Conservation (phyloP, 2,797 vertebrate genomes). For the Ctenopoma kingsleyae region DNA sequence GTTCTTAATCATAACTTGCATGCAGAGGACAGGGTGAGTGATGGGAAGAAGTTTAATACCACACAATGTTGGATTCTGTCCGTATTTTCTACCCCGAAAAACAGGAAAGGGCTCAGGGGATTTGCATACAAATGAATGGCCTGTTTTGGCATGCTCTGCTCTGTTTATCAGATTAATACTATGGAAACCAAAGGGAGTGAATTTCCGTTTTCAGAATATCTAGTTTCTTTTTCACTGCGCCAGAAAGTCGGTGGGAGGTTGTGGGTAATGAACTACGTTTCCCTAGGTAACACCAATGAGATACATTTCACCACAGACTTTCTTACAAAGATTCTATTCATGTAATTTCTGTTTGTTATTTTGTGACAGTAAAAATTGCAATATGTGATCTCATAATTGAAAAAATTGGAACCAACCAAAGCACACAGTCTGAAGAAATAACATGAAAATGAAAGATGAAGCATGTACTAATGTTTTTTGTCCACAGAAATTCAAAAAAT, state of each 20-base stretch:
- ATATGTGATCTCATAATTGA: conserved; percentile 42
- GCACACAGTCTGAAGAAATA: conserved; percentile 26
- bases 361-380: conserved; percentile 42
- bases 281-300: conserved; percentile 54
- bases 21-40: conserved; percentile 40
- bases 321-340: conserved; percentile 46
- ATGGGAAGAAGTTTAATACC: conserved; percentile 27
- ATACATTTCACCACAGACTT: conserved; percentile 45
- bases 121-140: conserved; percentile 77
- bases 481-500: neutral
- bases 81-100: conserved; percentile 51
- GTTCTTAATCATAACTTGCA: conserved; percentile 40
- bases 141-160: conserved; percentile 68
- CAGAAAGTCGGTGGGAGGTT: conserved; percentile 63
- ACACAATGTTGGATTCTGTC: conserved; percentile 42
- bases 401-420: conserved; percentile 30
- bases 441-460: conserved; percentile 41
- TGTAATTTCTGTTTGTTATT: conserved; percentile 52
- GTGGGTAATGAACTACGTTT: conserved; percentile 58
- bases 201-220: conserved; percentile 66
- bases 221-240: conserved; percentile 55
- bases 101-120: conserved; percentile 56
- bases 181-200: conserved; percentile 64
- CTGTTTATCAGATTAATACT: conserved; percentile 77
- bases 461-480: neutral